A percentile compares a stretch with the other conserved stretches of the same genome.
Evolutionary conservation across 2,797 vertebrate species (phyloP).

Genomic region (Rhinophrynus dorsalis): DNA sequence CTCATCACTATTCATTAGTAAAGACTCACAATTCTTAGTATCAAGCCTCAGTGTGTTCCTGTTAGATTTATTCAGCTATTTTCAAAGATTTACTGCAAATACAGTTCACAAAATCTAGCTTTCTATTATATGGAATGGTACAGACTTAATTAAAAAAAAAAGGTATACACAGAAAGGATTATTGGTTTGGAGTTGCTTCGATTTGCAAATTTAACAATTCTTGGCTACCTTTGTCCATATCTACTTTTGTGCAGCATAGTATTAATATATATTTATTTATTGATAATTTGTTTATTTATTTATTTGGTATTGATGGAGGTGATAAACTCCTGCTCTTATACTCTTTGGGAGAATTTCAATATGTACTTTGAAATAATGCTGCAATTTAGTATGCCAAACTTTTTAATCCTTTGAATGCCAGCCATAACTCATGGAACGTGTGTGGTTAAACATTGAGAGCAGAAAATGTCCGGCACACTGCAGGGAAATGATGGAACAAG

Average conservation of each 20-base stretch:
- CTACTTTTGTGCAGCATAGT: constrained; percentile 5
- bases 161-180: constrained; percentile 20
- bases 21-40: constrained; percentile 62
- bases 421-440: no score
- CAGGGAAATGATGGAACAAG: no score
- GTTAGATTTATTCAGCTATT: constrained; percentile 56
- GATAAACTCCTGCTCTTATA: not conserved
- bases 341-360: not conserved
- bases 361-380: no score
- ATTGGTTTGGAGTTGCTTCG: constrained; percentile 27
- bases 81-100: constrained; percentile 53
- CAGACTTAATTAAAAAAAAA: constrained; percentile 63
- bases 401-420: no score
- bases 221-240: constrained; percentile 16
- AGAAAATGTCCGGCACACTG: no score
- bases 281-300: no score
- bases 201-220: constrained; percentile 32
- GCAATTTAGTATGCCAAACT: no score
- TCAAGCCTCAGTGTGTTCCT: constrained; percentile 64
- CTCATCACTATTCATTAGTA: no score
- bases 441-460: no score
- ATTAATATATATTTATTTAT: not conserved
- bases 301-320: no score
- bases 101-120: constrained; percentile 53
- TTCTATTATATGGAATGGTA: constrained; percentile 56